A percentile compares a stretch with the other conserved stretches of the same genome.
phyloP scores from a whole-genome alignment of 1,140 invertebrate species.

The Sinella curviseta region DNA sequence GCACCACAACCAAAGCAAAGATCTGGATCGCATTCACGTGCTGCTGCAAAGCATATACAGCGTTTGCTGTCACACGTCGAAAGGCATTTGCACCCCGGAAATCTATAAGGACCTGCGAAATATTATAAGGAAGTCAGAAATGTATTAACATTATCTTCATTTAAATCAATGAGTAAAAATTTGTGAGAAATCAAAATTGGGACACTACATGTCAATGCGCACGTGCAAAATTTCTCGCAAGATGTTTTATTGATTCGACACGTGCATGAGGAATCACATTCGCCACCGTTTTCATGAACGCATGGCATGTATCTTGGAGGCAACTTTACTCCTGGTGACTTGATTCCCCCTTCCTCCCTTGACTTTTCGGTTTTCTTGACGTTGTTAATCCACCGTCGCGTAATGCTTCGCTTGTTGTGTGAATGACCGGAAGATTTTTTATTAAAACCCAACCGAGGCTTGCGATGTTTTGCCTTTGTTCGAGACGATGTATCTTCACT shows the following conservation, averaged over 20 bases:
- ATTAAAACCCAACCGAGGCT: background rate
- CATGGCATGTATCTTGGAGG: conserved; percentile 31
- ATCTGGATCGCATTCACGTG: conserved; percentile 68
- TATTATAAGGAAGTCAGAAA: background rate
- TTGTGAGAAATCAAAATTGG: background rate
- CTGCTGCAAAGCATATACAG: conserved; percentile 66
- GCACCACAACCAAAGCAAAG: conserved; percentile 64
- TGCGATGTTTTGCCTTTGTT: background rate
- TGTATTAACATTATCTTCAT: too few relatives aligned
- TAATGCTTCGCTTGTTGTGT: background rate
- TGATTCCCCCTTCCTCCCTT: conserved; percentile 6
- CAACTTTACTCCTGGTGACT: background rate
- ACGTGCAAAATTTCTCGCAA: conserved; percentile 40
- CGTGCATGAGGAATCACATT: conserved; percentile 26
- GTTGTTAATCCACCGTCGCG: conserved; percentile 37
- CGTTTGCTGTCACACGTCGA: conserved; percentile 64
- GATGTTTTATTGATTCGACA: conserved; percentile 30
- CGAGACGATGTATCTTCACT: background rate
- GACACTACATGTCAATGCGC: conserved; percentile 30
- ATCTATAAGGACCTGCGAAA: conserved; percentile 58
- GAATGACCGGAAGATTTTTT: conserved; percentile 19
- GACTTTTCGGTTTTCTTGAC: conserved; percentile 36
- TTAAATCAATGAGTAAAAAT: background rate
- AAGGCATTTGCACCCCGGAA: conserved; percentile 64
- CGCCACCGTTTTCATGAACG: conserved; percentile 28